These are phyloP conservation scores for Gibbula magus DNA, from an alignment of 2,888 invertebrate genomes.

Conservation along the genomic window DNA sequence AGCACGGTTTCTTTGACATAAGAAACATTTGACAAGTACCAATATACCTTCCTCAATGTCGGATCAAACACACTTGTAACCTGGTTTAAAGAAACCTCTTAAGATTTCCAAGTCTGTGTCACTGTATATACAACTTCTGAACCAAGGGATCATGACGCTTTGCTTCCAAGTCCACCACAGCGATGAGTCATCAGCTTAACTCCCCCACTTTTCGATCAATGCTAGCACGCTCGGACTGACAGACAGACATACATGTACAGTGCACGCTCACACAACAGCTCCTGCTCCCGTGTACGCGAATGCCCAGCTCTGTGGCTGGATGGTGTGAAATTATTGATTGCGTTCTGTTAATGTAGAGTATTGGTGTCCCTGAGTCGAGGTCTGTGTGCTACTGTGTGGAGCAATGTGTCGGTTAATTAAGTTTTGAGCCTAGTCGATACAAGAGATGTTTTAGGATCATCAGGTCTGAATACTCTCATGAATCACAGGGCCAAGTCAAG, in stretches of 20 bases:
- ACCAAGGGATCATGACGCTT: no score
- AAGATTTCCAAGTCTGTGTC: no score
- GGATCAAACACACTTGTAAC: no score
- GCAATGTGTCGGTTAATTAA: constrained; percentile 16
- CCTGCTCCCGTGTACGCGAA: background rate
- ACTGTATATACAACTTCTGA: no score
- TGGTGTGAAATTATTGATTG: constrained; percentile 6
- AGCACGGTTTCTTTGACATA: no score
- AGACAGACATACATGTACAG: no score
- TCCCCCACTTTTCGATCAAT: background rate
- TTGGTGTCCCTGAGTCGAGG: background rate
- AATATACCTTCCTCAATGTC: no score
- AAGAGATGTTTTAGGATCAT: background rate
- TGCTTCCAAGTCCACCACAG: background rate
- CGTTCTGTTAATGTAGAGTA: background rate
- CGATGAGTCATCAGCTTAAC: background rate
- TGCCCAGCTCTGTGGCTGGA: background rate
- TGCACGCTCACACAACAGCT: background rate
- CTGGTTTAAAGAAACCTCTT: no score
- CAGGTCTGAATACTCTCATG: background rate
- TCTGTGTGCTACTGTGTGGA: background rate
- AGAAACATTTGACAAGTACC: no score
- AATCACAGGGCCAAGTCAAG: background rate
- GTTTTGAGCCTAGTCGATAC: background rate
- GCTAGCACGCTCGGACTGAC: background rate